Base-by-base conservation (phyloP, 2,888 invertebrate species). In the Pachymerium ferrugineum region DNA sequence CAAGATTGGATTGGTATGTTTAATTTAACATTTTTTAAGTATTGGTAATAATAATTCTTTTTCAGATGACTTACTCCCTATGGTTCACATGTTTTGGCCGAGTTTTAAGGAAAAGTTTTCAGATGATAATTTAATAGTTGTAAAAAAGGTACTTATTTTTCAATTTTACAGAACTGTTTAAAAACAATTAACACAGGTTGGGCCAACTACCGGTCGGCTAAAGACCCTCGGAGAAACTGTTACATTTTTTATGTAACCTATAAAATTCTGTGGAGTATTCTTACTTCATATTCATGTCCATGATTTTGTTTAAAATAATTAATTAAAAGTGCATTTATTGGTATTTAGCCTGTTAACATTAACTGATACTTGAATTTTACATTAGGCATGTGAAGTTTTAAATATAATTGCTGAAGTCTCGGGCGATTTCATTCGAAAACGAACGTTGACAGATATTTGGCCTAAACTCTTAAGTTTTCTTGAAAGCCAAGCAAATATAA, bases 31-130 rank as follows among this genome's bases (percentile, higher is more conserved):
- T 6, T 3, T 38, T 38, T 38, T 38, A 8, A 38, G 38, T 38
- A 38, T 33, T 33, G 5, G 33, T 33, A 33, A 33, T 8, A 33
- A 8, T 33, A 8, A 8, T 25, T 69, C 10, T 69, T 73, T 30
- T 71, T 69, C 70, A 73, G 25, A 71, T 22, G 62, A 75, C 16
- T 67, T 73, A 33, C 73, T 74, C 12, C 75, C 76, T 0, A 42
- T 75, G 30, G 47, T 76, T n/a, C 76, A 76, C 35, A 62, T 75
- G 30, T 35, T 76, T 22, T 76, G 76, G 76, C 70, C 67, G 19
- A 54, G 70, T 22, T 75, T 76, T 54, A 54, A 74, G 3, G 22
- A 25, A 3, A 70, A 75, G 19, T 76, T 76, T 62, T 29, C 73
- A 10, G 25, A 35, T 8, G 76, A 75, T 30, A 75, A 75, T 28